phyloP scores from a whole-genome alignment of 2,888 invertebrate genomes.

The Ariolimax columbianus region DNA sequence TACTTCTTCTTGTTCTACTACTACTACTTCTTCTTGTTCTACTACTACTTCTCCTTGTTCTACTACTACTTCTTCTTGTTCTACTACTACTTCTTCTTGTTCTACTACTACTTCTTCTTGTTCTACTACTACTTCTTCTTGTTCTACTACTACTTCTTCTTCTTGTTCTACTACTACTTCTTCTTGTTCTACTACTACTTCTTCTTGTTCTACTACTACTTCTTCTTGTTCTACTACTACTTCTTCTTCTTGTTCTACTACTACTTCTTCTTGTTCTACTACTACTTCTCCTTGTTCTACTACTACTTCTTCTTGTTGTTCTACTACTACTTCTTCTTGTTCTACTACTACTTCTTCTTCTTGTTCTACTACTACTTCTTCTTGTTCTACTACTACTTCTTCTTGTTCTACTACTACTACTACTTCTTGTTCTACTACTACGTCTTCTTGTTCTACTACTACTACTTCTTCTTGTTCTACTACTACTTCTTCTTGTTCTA shows the following conservation, averaged over 20 bases:
- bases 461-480: not conserved
- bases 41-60: not conserved
- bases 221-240: not conserved
- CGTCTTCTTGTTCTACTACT: not conserved
- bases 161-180: not conserved
- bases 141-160: slow-evolving; percentile 4
- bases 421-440: no score
- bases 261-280: not conserved
- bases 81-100: not conserved
- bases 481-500: no score
- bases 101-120: not conserved
- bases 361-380: not conserved
- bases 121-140: not conserved
- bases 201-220: not conserved
- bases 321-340: not conserved
- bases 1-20: not conserved
- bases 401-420: not conserved
- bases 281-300: not conserved
- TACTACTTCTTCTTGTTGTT: not conserved
- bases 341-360: not conserved
- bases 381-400: not conserved
- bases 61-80: not conserved
- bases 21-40: not conserved
- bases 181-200: not conserved
- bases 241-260: not conserved